Base-by-base conservation (phyloP, 1,140 invertebrate species). In the Drosophila busckii region DNA sequence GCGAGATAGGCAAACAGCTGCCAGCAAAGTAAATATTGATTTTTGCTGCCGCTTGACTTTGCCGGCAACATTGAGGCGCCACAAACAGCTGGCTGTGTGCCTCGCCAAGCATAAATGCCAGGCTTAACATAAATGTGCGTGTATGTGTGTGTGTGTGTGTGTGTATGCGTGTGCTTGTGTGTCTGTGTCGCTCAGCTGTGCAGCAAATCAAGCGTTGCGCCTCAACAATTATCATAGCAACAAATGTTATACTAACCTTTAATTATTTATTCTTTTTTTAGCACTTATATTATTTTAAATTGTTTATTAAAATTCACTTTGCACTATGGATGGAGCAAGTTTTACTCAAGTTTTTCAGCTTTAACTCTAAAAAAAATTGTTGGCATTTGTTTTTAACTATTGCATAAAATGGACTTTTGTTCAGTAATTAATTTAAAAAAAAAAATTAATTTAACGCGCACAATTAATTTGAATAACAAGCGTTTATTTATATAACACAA, bases 251-350 rank as follows among this genome's bases (percentile, higher is more conserved):
- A 16, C 19, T 29, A 8, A 42, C 22, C 20, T 34, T 29, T 29
- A 0, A 28, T 42, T 12, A 17, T 16, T 64, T 32, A 13, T 34
- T 20, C 23, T 23, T 31, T 16, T 5, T 26, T 20, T 45, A 34
- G 26, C 17, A 37, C 20, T 19, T 44, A 35, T 41, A 25, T 52
- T 34, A 44, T 42, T 45, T 29, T 48, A n/a, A 15, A 12, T 46
- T 31, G 10, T 20, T 34, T 62, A 4, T 56, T 38, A 44, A 37
- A 32, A 22, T 67, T 56, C 35, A 59, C 48, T 38, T 70, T 40
- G 53, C 68, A 40, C 17, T 56, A 35, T 66, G 71, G 71, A 78
- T 78, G 71, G 71, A 78, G 56, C 71, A 56, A 52, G 42, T 54
- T 53, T 68, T 49, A 38, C 19, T 53, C 29, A 38, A 62, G 44